These are phyloP conservation scores for Actias luna DNA, from an alignment of 2,888 invertebrate genomes.

Conservation along the genomic window DNA sequence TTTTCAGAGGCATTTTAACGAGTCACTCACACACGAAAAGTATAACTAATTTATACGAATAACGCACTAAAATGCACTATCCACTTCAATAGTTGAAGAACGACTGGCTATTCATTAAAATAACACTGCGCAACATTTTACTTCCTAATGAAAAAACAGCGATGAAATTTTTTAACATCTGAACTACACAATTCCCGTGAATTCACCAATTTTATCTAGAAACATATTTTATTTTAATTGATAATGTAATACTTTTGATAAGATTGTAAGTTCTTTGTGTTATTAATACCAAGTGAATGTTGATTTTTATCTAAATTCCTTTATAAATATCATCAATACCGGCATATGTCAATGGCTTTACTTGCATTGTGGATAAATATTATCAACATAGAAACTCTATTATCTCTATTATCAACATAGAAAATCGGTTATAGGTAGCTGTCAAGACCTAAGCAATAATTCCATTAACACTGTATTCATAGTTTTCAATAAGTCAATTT, in stretches of 20 bases:
- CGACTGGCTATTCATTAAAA: conserved; percentile 4
- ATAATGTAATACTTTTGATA: conserved; percentile 5
- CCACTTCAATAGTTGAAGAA: conserved; percentile 6
- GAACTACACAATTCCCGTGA: conserved; percentile 7
- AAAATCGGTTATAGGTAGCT: background rate
- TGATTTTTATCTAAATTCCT: background rate
- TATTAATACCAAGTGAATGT: background rate
- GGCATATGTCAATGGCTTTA: background rate
- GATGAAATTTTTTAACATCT: background rate
- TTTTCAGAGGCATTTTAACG: conserved; percentile 34
- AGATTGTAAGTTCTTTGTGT: background rate
- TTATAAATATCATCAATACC: background rate
- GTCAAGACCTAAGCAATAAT: background rate
- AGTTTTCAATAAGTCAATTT: too few relatives aligned
- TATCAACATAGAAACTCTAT: too few relatives aligned
- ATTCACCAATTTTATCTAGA: conserved; percentile 3
- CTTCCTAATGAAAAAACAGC: background rate
- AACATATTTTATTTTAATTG: background rate
- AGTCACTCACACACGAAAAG: conserved; percentile 1
- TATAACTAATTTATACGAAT: conserved; percentile 5
- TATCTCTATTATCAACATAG: background rate
- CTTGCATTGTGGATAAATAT: background rate
- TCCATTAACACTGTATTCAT: background rate
- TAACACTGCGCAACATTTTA: background rate
- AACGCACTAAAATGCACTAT: conserved; percentile 5